A percentile compares a stretch with the other conserved stretches of the same genome.
Conservation (phyloP, 2,797 vertebrate species). For the Cetoscarus ocellatus region DNA sequence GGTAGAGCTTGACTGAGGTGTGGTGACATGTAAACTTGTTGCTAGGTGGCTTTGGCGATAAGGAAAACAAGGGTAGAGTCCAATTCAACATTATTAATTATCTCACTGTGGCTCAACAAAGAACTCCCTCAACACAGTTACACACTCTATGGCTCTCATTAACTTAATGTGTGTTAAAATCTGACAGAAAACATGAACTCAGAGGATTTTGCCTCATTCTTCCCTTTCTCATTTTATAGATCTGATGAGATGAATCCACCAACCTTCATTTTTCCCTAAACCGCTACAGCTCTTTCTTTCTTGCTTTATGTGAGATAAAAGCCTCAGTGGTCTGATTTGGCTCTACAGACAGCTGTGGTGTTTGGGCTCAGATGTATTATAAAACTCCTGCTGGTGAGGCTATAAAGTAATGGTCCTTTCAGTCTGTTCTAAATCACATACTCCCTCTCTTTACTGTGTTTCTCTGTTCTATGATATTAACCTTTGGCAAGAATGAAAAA, state of each 20-base stretch:
- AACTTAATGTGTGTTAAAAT: not conserved
- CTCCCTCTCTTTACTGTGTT: not conserved
- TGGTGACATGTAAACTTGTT: not conserved
- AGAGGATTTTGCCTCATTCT: no score
- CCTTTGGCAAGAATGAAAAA: constrained; percentile 3
- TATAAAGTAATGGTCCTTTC: constrained; percentile 24
- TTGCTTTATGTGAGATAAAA: constrained; percentile 14
- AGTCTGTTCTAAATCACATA: constrained; percentile 24
- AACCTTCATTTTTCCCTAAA: not conserved
- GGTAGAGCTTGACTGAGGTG: no score
- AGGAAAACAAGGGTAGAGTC: constrained; percentile 3
- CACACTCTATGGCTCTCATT: not conserved
- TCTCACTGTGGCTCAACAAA: constrained; percentile 4
- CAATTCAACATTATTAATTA: constrained; percentile 10
- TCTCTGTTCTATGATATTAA: not conserved
- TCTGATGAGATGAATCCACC: no score
- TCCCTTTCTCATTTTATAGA: no score
- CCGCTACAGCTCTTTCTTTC: constrained; percentile 17
- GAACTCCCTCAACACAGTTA: not conserved
- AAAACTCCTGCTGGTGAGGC: constrained; percentile 34
- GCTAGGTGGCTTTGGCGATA: not conserved
- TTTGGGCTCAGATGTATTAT: constrained; percentile 25
- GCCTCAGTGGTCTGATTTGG: constrained; percentile 27
- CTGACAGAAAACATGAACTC: no score
- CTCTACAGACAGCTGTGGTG: constrained; percentile 19